Conservation (phyloP, 2,113 vertebrate species). For the Muntiacus muntjak region DNA sequence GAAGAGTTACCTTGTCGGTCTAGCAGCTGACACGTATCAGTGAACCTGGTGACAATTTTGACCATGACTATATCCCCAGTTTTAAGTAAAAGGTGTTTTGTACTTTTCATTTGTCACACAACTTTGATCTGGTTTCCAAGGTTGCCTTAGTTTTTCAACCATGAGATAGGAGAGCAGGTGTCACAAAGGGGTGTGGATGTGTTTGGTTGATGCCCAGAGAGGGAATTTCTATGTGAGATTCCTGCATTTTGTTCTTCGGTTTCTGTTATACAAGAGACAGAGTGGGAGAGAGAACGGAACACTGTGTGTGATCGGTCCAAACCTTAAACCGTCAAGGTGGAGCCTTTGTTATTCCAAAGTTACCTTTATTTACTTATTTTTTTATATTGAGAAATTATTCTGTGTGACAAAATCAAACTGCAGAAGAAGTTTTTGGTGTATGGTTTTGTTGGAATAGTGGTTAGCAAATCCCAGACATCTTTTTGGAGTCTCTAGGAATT, state of each 20-base stretch:
- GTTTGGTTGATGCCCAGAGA: neutral
- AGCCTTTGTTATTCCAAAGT: neutral
- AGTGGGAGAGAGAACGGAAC: neutral
- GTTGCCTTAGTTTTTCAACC: neutral
- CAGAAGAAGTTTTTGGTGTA: neutral
- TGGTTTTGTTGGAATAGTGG: neutral
- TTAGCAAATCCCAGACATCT: neutral
- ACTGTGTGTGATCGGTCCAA: neutral
- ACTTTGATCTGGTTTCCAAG: neutral
- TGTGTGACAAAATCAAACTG: neutral
- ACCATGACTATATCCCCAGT: neutral
- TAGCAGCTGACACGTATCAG: neutral
- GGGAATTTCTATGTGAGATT: neutral
- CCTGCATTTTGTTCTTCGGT: neutral
- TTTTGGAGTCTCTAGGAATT: slow-evolving; percentile 28
- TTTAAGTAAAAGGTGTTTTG: neutral
- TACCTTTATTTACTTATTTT: neutral
- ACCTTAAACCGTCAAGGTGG: neutral
- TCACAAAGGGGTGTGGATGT: neutral
- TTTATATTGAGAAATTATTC: neutral
- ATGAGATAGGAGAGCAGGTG: neutral
- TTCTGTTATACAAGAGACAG: neutral
- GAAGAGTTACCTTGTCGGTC: neutral
- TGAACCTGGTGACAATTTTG: neutral
- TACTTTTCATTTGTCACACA: neutral